Percentiles rank a stretch among this genome's conserved stretches.
Evolutionary conservation across 2,113 vertebrate species (phyloP).

Genomic region (Pan paniscus): DNA sequence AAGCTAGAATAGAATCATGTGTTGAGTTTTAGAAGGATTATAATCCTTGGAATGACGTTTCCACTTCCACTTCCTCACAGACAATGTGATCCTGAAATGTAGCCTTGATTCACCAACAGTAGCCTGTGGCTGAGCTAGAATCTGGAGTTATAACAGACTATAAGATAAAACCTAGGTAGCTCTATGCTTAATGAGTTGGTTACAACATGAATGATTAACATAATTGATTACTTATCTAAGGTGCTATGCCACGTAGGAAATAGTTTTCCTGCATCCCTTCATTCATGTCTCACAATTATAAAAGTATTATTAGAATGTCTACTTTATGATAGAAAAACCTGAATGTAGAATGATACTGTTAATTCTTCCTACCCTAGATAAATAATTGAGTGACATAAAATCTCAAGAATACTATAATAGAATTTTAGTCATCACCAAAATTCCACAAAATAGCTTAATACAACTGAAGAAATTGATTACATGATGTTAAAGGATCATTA

Average conservation of each 20-base stretch:
- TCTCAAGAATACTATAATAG: neutral
- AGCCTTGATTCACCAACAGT: neutral
- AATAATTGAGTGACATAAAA: neutral
- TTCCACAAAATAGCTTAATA: neutral
- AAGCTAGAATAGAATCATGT: neutral
- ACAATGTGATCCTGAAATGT: neutral
- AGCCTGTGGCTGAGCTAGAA: neutral
- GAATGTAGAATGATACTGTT: neutral
- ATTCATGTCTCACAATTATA: neutral
- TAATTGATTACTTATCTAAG: neutral
- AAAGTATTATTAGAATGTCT: neutral
- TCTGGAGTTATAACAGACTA: neutral
- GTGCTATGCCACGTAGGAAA: neutral
- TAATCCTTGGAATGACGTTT: neutral
- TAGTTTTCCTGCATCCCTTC: neutral
- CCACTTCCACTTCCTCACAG: neutral
- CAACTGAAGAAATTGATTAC: neutral
- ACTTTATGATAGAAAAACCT: neutral
- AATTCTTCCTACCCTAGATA: neutral
- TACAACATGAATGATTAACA: neutral
- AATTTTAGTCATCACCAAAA: neutral
- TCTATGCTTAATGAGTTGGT: neutral
- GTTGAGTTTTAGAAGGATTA: neutral
- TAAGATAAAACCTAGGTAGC: neutral
- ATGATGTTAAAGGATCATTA: neutral